Conservation (phyloP, 1,140 invertebrate genomes). For the Drosophila pruinosa region DNA sequence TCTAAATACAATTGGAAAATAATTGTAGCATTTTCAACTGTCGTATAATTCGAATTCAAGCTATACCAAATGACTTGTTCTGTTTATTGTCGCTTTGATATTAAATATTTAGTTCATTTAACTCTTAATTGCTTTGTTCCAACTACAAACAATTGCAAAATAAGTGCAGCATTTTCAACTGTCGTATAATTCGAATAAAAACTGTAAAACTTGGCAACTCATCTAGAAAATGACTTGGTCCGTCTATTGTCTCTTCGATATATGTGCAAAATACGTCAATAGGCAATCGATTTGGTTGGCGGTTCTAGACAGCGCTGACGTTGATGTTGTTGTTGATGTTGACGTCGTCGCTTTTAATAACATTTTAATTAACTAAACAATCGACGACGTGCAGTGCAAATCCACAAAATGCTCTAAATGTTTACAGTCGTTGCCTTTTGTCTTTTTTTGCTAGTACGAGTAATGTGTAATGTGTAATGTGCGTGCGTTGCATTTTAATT, state of each 20-base stretch:
- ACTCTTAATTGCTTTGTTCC: no score
- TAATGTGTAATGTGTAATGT: constrained; percentile 8
- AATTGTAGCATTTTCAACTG: no score
- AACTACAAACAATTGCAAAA: no score
- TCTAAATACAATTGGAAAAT: no score
- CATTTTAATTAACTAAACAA: constrained; percentile 61
- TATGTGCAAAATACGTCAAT: neutral
- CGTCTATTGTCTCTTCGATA: neutral
- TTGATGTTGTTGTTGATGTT: constrained; percentile 5
- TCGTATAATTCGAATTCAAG: no score
- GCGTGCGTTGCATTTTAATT: constrained; percentile 60
- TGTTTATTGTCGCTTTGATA: no score
- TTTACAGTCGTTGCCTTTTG: constrained; percentile 38
- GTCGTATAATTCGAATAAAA: no score
- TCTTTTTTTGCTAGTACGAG: neutral
- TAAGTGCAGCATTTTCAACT: no score
- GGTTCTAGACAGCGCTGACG: constrained; percentile 23
- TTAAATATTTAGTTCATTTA: no score
- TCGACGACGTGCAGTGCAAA: constrained; percentile 11
- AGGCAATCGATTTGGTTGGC: constrained; percentile 12
- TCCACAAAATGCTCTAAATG: constrained; percentile 47
- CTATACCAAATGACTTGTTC: no score
- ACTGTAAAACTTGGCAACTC: no score
- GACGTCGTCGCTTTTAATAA: constrained; percentile 49
- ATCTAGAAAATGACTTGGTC: neutral